Conservation (phyloP, 2,113 vertebrate genomes). For the Heteronetta atricapilla region DNA sequence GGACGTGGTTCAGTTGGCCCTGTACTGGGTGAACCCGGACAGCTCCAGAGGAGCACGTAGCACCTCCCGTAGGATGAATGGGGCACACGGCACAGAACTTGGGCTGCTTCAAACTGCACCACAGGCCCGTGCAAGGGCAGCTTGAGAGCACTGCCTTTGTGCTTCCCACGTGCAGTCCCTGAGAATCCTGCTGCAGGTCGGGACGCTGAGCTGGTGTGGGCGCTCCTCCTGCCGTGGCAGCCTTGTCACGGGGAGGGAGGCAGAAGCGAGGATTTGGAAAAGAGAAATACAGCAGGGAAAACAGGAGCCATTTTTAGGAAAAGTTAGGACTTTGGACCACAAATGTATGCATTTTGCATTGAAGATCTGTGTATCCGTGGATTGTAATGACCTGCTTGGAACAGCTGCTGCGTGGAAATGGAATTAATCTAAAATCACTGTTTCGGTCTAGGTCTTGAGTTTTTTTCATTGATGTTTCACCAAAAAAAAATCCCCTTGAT, state of each 20-base stretch:
- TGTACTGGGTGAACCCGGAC: neutral
- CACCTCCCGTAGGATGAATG: neutral
- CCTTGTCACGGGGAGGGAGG: neutral
- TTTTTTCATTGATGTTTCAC: neutral
- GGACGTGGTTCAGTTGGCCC: neutral
- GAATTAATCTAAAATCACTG: neutral
- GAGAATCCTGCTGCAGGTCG: neutral
- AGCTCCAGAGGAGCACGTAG: neutral
- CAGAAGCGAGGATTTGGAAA: neutral
- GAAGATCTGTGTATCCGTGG: neutral
- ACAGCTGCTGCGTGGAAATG: neutral
- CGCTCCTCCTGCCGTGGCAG: accelerated
- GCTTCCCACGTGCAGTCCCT: neutral
- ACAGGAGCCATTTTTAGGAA: neutral
- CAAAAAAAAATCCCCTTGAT: neutral
- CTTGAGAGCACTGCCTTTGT: neutral
- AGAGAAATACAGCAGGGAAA: accelerated
- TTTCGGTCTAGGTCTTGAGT: neutral
- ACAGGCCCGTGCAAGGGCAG: neutral
- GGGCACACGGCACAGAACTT: neutral
- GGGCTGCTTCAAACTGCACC: neutral
- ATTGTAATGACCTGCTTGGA: neutral
- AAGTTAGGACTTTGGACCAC: neutral
- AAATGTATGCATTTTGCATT: neutral
- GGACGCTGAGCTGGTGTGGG: neutral